Base-by-base conservation (phyloP, 1,140 invertebrate species). In the Lucilia sericata region DNA sequence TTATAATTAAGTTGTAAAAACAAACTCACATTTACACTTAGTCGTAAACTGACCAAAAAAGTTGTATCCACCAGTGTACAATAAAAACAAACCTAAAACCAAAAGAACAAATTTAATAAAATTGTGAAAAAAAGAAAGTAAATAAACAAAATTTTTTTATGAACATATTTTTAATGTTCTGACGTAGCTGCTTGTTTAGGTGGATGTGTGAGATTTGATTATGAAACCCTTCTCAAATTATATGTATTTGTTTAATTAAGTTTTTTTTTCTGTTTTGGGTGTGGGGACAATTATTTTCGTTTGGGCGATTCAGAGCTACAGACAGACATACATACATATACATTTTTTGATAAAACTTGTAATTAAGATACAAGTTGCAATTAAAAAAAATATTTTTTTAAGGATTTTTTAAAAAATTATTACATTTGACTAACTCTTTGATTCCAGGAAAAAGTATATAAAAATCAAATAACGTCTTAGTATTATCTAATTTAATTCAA, bases 1-100 rank as follows among this genome's bases (percentile, higher is more conserved):
- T 76, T 76, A 34, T 76, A 76, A 76, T 76, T 76, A 42, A 76
- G 74, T 76, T 76, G 74, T 76, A 47, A 13, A 17, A 36, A 14
- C 30, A 7, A 25, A 74, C 70, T 19, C 9, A 49, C 49, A 49
- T 12, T 14, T 12, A 49, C 13, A 5, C 49, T 2, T 9, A 9
- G 13, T 1, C 49, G 17, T n/a, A 55, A 55, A 55, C 14, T 55
- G 51, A 12, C 51, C 51, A 55, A 55, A 13, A 55, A 55, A 55
- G 7, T 55, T 55, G 17, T 55, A 55, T 13, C 51, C 51, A 55
- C 17, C 13, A 55, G 51, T 5, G 13, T 55, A 55, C 12, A 55
- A 55, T 55, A 55, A 55, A 55, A 55, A 55, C n/a, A n/a, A 17
- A 12, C 49, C 49, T 42, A 42, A 42, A 42, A 3, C 13, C 13